These are phyloP conservation scores for Drosophila mimica DNA, from an alignment of 2,888 invertebrate genomes.

Conservation along the genomic window DNA sequence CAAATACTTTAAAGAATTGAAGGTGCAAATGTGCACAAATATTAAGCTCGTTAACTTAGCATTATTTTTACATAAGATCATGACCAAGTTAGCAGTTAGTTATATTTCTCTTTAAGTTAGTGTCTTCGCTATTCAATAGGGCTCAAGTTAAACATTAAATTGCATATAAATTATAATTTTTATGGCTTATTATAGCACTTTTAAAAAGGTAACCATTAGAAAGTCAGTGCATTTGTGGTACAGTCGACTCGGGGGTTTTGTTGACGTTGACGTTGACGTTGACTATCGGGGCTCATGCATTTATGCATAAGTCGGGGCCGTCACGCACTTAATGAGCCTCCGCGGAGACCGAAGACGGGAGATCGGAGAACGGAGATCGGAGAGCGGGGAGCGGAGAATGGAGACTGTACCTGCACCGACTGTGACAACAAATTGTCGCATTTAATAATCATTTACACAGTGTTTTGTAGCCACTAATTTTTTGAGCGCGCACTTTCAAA, in stretches of 20 bases:
- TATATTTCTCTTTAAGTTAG: too few relatives aligned
- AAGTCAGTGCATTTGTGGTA: constrained; percentile 41
- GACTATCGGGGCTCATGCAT: constrained; percentile 58
- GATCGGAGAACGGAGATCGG: neutral
- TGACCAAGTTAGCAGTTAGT: too few relatives aligned
- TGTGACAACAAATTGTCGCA: constrained; percentile 75
- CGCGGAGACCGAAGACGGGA: neutral
- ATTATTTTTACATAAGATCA: neutral
- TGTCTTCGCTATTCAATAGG: too few relatives aligned
- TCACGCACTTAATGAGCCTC: constrained; percentile 77
- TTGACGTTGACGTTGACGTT: constrained; percentile 15
- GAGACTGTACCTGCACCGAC: constrained; percentile 49
- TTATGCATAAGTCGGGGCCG: constrained; percentile 74
- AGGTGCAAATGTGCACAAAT: neutral
- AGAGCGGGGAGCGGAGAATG: neutral
- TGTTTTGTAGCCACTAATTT: constrained; percentile 70
- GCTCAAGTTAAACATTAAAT: neutral
- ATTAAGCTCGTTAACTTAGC: neutral
- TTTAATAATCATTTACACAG: constrained; percentile 76
- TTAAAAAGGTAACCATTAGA: constrained; percentile 24
- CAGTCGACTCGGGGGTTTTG: constrained; percentile 45
- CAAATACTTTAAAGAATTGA: neutral
- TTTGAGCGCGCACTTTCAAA: constrained; percentile 74
- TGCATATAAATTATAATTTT: neutral
- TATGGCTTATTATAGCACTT: neutral